These are phyloP conservation scores for Triplophysa bombifrons DNA, from an alignment of 2,797 vertebrate species.

Conservation along the genomic window DNA sequence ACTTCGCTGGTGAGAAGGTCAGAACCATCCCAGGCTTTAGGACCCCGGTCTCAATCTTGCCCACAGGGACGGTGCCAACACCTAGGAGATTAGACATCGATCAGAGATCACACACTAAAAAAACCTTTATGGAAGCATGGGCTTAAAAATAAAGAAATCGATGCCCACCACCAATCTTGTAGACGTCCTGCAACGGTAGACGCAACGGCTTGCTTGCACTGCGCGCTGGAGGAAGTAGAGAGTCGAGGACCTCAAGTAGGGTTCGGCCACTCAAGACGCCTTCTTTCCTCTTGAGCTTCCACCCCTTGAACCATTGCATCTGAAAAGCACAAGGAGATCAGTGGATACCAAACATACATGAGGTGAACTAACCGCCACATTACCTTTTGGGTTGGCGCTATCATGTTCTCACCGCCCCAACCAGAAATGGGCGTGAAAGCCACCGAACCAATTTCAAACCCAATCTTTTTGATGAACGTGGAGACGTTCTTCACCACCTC, in stretches of 20 bases:
- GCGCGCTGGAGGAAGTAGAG: slow-evolving; percentile 73
- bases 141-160: no score
- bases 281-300: slow-evolving; percentile 73
- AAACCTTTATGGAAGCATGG: no score
- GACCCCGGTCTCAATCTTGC: slow-evolving; percentile 76
- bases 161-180: slow-evolving; percentile 78
- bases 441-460: slow-evolving; percentile 72
- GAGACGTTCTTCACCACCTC: slow-evolving; percentile 76
- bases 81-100: slow-evolving; percentile 58
- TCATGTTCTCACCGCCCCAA: slow-evolving; percentile 83
- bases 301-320: slow-evolving; percentile 83
- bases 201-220: slow-evolving; percentile 77
- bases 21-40: slow-evolving; percentile 81
- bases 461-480: slow-evolving; percentile 81
- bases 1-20: slow-evolving; percentile 75
- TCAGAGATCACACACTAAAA: no score
- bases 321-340: slow-evolving; percentile 36
- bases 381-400: slow-evolving; percentile 77
- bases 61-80: slow-evolving; percentile 74
- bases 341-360: background rate
- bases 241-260: slow-evolving; percentile 79
- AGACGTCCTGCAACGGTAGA: slow-evolving; percentile 82
- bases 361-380: background rate
- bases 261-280: slow-evolving; percentile 71
- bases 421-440: slow-evolving; percentile 81